phyloP scores from a whole-genome alignment of 1,140 invertebrate genomes.

The Tetramorium simillimum region DNA sequence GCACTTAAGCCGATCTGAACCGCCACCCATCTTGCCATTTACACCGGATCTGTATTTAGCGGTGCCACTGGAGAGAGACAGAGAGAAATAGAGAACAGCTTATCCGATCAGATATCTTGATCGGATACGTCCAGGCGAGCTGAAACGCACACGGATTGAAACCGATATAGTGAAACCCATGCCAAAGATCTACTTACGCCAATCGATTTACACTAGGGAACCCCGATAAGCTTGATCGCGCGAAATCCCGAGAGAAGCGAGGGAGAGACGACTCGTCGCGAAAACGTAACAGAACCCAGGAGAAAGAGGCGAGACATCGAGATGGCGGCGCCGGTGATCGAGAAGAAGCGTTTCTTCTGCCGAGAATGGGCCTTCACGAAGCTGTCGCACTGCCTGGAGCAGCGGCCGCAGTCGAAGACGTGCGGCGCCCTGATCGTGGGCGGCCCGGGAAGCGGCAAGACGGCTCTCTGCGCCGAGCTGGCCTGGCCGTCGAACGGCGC shows the following conservation, averaged over 20 bases:
- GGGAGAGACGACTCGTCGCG: neutral
- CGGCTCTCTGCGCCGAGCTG: conserved; percentile 93
- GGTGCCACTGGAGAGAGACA: neutral
- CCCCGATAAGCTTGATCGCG: neutral
- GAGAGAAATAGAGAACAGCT: neutral
- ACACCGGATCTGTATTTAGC: conserved; percentile 7
- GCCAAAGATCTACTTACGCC: conserved; percentile 52
- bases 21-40: neutral
- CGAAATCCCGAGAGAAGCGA: neutral
- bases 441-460: conserved; percentile 95
- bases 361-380: conserved; percentile 98
- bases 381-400: conserved; percentile 95
- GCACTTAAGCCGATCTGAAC: conserved; percentile 58
- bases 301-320: conserved; percentile 41
- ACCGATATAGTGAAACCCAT: conserved; percentile 44
- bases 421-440: conserved; percentile 94
- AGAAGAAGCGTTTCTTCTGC: conserved; percentile 90
- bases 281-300: neutral
- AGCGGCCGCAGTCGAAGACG: conserved; percentile 90
- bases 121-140: neutral
- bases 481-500: conserved; percentile 89
- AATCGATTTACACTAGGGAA: conserved; percentile 15
- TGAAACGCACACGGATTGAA: conserved; percentile 1
- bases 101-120: neutral
- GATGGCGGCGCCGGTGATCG: conserved; percentile 85